Conservation (phyloP, 2,888 invertebrate species). For the Dolichopus griseipennis region DNA sequence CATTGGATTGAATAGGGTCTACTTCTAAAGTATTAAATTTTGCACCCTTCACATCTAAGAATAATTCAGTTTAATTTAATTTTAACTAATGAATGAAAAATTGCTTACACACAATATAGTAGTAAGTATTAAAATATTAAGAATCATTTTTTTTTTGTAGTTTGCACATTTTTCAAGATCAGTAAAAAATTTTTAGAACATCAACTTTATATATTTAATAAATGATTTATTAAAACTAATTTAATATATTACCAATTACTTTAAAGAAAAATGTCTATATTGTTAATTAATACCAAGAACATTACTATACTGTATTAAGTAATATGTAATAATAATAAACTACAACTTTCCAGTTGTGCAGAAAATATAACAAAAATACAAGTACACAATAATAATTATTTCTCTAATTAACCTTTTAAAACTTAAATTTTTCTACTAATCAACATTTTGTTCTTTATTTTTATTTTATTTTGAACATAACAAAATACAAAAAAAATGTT, state of each 20-base stretch:
- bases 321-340: neutral
- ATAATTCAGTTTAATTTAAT: neutral
- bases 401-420: neutral
- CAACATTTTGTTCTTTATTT: no score
- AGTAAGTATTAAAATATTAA: neutral
- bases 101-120: neutral
- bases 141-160: neutral
- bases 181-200: no score
- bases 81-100: neutral
- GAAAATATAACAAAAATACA: neutral
- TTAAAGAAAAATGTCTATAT: neutral
- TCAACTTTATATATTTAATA: neutral
- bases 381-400: neutral
- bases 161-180: no score
- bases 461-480: no score
- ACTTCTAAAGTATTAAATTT: no score
- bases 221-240: neutral
- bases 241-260: neutral
- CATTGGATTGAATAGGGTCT: no score
- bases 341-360: neutral
- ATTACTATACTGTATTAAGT: no score
- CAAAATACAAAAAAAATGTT: neutral
- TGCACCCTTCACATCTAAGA: no score
- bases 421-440: neutral
- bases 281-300: no score